phyloP scores from a whole-genome alignment of 2,888 invertebrate genomes.

The Ormyrus thymus region DNA sequence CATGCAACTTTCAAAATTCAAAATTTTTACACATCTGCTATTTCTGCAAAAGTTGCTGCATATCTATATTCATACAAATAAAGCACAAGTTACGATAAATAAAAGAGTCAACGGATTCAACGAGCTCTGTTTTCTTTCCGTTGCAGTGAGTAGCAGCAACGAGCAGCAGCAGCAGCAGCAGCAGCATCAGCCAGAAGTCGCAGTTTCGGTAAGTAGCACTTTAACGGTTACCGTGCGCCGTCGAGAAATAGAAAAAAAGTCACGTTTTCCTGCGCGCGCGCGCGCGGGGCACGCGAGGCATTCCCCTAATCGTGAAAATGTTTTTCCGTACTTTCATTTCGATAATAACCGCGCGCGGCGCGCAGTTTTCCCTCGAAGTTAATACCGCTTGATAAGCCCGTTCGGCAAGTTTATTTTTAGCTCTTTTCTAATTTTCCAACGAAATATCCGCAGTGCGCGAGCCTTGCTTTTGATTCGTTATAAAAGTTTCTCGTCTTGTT shows the following conservation, averaged over 20 bases:
- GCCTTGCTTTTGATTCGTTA: no score
- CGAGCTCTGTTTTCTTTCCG: conserved; percentile 24
- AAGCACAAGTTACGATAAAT: not conserved
- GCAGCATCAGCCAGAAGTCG: conserved; percentile 9
- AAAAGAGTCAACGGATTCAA: conserved; percentile 2
- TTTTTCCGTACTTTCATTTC: conserved; percentile 33
- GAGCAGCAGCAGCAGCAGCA: conserved; percentile 33
- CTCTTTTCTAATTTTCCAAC: no score
- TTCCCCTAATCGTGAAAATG: conserved; percentile 32
- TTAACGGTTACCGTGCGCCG: conserved; percentile 36
- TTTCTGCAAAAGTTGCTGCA: no score
- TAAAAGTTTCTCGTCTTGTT: no score
- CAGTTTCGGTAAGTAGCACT: conserved; percentile 50
- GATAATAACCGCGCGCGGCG: conserved; percentile 30
- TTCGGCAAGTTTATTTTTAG: no score
- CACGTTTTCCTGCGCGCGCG: not conserved
- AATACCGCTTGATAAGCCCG: no score
- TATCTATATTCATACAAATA: no score
- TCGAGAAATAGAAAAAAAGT: conserved; percentile 28
- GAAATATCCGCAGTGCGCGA: no score
- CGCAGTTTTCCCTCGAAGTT: no score
- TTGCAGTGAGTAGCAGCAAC: conserved; percentile 48
- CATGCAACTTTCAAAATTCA: no score
- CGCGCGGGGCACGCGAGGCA: not conserved
- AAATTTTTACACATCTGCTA: no score